phyloP scores from a whole-genome alignment of 2,113 vertebrate genomes.

The Pluvianellus socialis region DNA sequence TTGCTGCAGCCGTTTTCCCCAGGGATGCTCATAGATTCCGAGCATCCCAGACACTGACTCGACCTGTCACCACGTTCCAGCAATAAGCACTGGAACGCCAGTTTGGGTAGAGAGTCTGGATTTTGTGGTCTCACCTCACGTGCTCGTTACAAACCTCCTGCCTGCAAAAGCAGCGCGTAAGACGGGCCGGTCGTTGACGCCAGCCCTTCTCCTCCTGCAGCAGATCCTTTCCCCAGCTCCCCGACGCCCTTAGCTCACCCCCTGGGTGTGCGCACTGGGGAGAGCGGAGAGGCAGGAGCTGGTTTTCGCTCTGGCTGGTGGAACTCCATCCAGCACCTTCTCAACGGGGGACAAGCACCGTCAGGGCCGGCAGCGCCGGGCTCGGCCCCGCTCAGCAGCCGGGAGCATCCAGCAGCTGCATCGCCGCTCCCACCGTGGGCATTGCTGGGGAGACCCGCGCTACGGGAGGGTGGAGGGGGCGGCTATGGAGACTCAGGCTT shows the following conservation, averaged over 20 bases:
- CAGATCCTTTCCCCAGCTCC: not conserved
- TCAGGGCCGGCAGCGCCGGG: not conserved
- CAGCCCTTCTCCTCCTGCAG: not conserved
- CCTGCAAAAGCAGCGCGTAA: rapidly evolving
- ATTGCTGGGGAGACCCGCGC: rapidly evolving
- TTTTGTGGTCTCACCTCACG: not conserved
- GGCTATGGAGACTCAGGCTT: not conserved
- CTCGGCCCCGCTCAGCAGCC: not conserved
- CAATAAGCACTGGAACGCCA: rapidly evolving
- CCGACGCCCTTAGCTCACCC: not conserved
- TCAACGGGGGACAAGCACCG: rapidly evolving
- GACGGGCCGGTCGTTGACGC: rapidly evolving
- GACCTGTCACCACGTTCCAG: not conserved
- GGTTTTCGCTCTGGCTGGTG: not conserved
- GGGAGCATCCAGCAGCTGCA: not conserved
- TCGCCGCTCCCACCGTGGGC: rapidly evolving
- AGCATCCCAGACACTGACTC: rapidly evolving
- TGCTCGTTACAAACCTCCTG: not conserved
- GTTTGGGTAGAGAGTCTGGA: not conserved
- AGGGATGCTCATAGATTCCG: not conserved
- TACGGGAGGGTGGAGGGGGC: not conserved
- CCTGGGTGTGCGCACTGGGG: not conserved
- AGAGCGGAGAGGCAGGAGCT: not conserved
- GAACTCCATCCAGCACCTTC: not conserved
- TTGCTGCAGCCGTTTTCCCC: not conserved